phyloP scores from a whole-genome alignment of 2,797 vertebrate species.

The Sebastes oblongus region DNA sequence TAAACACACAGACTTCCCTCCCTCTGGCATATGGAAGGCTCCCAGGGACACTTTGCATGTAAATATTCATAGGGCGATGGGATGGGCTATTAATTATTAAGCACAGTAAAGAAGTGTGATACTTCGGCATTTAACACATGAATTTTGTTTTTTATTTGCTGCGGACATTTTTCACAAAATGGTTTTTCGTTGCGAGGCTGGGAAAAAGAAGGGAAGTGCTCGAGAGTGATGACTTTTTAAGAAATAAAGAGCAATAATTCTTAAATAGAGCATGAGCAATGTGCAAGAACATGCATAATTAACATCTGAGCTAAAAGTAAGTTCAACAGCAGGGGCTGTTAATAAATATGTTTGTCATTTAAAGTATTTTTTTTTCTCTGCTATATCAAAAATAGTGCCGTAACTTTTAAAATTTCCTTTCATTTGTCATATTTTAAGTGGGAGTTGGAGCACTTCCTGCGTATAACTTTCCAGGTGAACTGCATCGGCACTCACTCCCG shows the following conservation, averaged over 20 bases:
- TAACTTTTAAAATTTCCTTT: not conserved
- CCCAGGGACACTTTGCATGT: conserved; percentile 83
- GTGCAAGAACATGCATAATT: conserved; percentile 36
- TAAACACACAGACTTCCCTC: conserved; percentile 81
- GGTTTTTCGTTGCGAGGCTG: conserved; percentile 8
- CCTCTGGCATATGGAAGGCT: conserved; percentile 77
- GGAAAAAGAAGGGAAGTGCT: conserved; percentile 29
- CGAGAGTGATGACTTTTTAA: conserved; percentile 15
- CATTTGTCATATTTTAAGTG: not conserved
- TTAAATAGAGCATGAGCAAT: conserved; percentile 19
- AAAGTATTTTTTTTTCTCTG: not conserved
- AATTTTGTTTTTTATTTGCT: conserved; percentile 74
- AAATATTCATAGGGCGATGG: conserved; percentile 84
- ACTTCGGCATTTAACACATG: conserved; percentile 74
- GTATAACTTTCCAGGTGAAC: conserved; percentile 69
- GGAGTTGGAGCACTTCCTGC: conserved; percentile 45
- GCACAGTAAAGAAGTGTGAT: conserved; percentile 75
- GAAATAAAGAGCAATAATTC: conserved; percentile 38
- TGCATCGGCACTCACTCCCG: conserved; percentile 55
- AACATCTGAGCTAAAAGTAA: conserved; percentile 22
- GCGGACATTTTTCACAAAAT: conserved; percentile 57
- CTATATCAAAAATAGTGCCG: not conserved
- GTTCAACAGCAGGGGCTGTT: not conserved
- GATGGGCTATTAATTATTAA: conserved; percentile 84
- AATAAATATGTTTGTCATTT: not conserved